Evolutionary conservation across 2,797 vertebrate species (phyloP).

Genomic region (Myotis pilosus): DNA sequence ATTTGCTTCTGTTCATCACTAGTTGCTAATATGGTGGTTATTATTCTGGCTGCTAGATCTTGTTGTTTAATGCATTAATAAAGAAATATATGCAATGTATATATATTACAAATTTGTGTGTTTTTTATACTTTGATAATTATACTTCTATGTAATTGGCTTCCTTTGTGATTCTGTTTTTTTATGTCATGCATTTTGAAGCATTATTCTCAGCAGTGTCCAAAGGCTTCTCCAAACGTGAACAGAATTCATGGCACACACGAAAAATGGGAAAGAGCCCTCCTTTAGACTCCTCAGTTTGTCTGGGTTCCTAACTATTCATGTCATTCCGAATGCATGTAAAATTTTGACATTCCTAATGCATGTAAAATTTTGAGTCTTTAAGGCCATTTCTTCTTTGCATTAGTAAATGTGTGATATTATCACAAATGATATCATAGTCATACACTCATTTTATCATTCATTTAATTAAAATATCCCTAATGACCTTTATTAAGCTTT

Average conservation of each 20-base stretch:
- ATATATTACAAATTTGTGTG: background rate
- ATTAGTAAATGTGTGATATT: background rate
- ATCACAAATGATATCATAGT: background rate
- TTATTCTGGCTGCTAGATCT: conserved; percentile 21
- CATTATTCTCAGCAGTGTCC: background rate
- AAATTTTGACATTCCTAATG: background rate
- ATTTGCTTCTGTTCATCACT: background rate
- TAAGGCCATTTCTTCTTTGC: conserved; percentile 6
- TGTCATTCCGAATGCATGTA: background rate
- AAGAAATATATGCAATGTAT: background rate
- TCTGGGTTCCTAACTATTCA: background rate
- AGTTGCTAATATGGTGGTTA: conserved; percentile 37
- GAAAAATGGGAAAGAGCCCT: background rate
- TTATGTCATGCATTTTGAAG: conserved; percentile 10
- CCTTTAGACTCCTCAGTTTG: background rate
- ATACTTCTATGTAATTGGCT: background rate
- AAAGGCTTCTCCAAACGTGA: background rate
- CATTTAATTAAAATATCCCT: background rate
- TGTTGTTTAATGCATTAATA: conserved; percentile 31
- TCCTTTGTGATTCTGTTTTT: background rate
- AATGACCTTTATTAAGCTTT: background rate
- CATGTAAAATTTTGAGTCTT: background rate
- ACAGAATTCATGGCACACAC: background rate
- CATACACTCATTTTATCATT: background rate
- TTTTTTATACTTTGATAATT: conserved; percentile 48